A percentile compares a stretch with the other conserved stretches of the same genome.
Conservation (phyloP, 1,140 invertebrate genomes). For the Melipona quadrifasciata region DNA sequence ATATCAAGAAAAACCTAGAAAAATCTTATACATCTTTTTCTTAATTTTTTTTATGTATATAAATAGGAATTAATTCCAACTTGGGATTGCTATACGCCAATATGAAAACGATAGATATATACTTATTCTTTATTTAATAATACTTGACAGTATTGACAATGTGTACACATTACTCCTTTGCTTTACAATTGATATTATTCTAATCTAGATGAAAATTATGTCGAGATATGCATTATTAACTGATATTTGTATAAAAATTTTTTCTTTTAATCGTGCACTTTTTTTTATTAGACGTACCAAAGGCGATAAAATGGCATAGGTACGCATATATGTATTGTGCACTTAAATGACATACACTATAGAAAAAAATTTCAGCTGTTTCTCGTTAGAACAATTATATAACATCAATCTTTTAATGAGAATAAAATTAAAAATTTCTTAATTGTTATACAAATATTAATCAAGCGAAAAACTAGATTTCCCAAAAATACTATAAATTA, state of each 20-base stretch:
- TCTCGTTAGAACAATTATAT: not conserved
- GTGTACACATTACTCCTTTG: slow-evolving; percentile 52
- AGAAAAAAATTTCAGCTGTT: not conserved
- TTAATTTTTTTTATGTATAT: slow-evolving; percentile 10
- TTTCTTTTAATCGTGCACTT: slow-evolving; percentile 11
- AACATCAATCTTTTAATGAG: not conserved
- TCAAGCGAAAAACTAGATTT: not conserved
- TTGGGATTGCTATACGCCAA: not conserved
- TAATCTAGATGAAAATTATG: slow-evolving; percentile 53
- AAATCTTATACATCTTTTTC: not conserved
- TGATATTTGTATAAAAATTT: slow-evolving; percentile 62
- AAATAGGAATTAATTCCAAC: not conserved
- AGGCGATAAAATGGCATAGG: slow-evolving; percentile 49
- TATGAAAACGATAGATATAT: slow-evolving; percentile 41
- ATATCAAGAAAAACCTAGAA: not conserved
- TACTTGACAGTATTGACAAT: slow-evolving; percentile 60
- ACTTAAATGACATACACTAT: slow-evolving; percentile 19
- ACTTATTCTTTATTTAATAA: slow-evolving; percentile 56
- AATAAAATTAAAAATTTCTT: not conserved
- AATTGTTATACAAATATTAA: not conserved
- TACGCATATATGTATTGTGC: slow-evolving; percentile 36
- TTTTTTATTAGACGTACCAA: slow-evolving; percentile 1
- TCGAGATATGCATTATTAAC: slow-evolving; percentile 49
- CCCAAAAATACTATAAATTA: not conserved
- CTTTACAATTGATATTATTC: slow-evolving; percentile 50